Evolutionary conservation across 35 echinoderm and acorn worm species (phyloP), one percentile per base, ranked within the genome.

Genomic region (Patiria miniata): DNA sequence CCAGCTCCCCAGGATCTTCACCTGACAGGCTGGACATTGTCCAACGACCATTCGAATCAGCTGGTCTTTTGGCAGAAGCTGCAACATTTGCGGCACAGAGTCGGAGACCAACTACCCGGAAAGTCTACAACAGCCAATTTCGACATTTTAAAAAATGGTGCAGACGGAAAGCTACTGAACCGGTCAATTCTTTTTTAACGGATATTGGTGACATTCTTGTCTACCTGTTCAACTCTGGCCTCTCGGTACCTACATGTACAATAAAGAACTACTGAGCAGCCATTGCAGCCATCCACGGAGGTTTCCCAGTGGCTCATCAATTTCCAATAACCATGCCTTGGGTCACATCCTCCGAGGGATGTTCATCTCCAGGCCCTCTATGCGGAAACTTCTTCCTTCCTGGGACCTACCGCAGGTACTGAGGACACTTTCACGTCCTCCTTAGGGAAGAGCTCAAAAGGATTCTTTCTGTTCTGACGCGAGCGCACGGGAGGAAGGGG

Each of bases 221-320:
- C 33, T 38, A 22, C 59, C 23, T 86, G 21, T 77, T 86, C 69
- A 42, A 86, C 0, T 40, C 28, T 36, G 84, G 59, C 65, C 61
- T 73, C n/a, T 23, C 42, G 12, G 42, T 47, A 47, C 4, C 42
- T 47, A 69, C 34, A 53, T 54, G 16, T 14, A 91, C 78, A 17
- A 44, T 92, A 39, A 80, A 58, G 52, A 80, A 65, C 18, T 87
- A 92, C 78, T 21, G 52, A 15, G 87, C 79, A 8, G 90, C 90
- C 29, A 87, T 92, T 39, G 37, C 37, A 22, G 53, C 90, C 1
- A 76, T 92, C 33, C 90, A 92, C 39, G 8, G 36, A 59, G 90
- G 90, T 22, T 83, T 87, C 40, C 17, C 21, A 60, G 85, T 29
- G 84, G 84, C 14, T 52, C 61, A 42, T 51, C 21, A 22, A 57